Evolutionary conservation across 2,888 invertebrate genomes (phyloP), one percentile per base, ranked within the genome.

Genomic region (Drosophila pseudotakahashii): DNA sequence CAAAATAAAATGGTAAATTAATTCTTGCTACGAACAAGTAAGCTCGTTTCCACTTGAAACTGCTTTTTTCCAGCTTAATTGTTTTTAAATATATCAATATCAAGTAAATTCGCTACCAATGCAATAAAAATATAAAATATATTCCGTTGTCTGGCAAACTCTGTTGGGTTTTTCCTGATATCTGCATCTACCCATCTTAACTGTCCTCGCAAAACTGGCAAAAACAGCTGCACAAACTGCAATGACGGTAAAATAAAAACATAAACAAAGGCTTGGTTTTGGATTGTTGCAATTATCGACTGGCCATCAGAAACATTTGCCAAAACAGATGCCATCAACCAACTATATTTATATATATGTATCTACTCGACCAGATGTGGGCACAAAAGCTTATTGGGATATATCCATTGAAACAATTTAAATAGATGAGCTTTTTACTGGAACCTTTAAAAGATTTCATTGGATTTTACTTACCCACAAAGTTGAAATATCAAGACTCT

Each of bases 281-380:
- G 78, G 64, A 75, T 75, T 70, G 79, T 69, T 75, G 77, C 72
- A 77, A 72, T 79, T 76, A 78, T 64, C 80, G 58, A 69, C n/a
- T 48, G 36, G 52, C 36, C 36, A 36, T 47, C 36, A 34, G 36
- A 55, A 68, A 50, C 69, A 59, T 53, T 68, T 53, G 72, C 61
- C 77, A 77, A 81, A 81, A 81, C 81, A 81, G 81, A 76, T 77
- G 77, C 69, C 61, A 55, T 64, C 76, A 73, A 47, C 16, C 75
- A 77, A 73, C 68, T 74, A 11, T 32, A 34, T 37, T 26, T 26
- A 26, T 26, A 26, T 26, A 47, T 26, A 26, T 6, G 42, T 61
- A 48, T 47, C 42, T 13, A 32, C 4, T n/a, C 44, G 39, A 50
- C 44, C 64, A 73, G 68, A 79, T 76, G 69, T 71, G 55, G 47